These are phyloP conservation scores for Scylla paramamosain DNA, from an alignment of 1,140 invertebrate species.

Conservation along the genomic window DNA sequence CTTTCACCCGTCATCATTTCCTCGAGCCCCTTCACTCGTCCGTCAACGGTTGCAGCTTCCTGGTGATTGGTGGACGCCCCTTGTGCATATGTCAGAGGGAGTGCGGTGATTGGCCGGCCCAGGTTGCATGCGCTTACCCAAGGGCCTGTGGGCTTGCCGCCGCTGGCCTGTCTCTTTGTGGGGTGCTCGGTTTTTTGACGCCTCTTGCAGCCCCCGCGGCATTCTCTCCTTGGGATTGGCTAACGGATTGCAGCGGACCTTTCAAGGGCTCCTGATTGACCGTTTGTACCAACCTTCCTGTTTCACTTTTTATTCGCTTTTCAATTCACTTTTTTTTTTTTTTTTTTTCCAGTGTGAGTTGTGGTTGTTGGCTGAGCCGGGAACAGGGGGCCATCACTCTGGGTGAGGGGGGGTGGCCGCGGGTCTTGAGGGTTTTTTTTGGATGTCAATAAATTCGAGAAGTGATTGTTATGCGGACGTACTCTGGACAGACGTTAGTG, in stretches of 20 bases:
- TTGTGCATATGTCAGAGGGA: slow-evolving; percentile 36
- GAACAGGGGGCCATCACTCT: background rate
- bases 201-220: slow-evolving; percentile 39
- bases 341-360: background rate
- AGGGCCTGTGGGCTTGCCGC: background rate
- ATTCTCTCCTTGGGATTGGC: slow-evolving; percentile 57
- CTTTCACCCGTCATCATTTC: slow-evolving; percentile 55
- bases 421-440: background rate
- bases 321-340: background rate
- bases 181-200: slow-evolving; percentile 5
- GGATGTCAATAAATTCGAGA: slow-evolving; percentile 1
- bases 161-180: background rate
- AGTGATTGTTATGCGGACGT: background rate
- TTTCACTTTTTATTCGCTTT: slow-evolving; percentile 44
- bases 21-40: background rate
- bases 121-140: slow-evolving; percentile 50
- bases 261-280: slow-evolving; percentile 56
- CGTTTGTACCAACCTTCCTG: slow-evolving; percentile 53
- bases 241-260: slow-evolving; percentile 49
- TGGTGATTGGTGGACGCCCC: background rate
- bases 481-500: background rate
- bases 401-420: background rate
- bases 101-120: slow-evolving; percentile 17
- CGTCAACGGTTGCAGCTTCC: slow-evolving; percentile 37
- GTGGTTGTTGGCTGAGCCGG: background rate